phyloP scores from a whole-genome alignment of 2,888 invertebrate genomes.

The Meiosimyza platycephala region DNA sequence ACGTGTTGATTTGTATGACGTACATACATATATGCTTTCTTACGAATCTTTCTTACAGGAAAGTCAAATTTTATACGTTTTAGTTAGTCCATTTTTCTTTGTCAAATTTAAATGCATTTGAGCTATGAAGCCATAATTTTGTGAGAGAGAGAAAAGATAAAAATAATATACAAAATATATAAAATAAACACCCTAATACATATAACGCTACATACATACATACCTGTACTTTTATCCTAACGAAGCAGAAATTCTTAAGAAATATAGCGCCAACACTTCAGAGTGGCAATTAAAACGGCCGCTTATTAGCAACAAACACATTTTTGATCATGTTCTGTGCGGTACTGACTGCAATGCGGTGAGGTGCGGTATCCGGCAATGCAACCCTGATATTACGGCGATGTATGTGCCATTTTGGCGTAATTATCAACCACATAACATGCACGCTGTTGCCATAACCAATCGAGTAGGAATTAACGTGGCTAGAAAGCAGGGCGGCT shows the following conservation, averaged over 20 bases:
- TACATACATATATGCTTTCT: too few species aligned
- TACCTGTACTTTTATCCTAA: too few species aligned
- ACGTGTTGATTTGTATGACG: too few species aligned
- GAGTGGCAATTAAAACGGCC: slow-evolving; percentile 19
- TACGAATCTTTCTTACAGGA: too few species aligned
- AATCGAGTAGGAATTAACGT: slow-evolving; percentile 13
- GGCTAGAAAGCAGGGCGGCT: neutral
- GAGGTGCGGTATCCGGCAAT: neutral
- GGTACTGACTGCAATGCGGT: neutral
- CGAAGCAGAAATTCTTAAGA: neutral
- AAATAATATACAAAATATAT: too few species aligned
- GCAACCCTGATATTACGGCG: slow-evolving; percentile 25
- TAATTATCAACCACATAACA: slow-evolving; percentile 37
- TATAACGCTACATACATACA: too few species aligned
- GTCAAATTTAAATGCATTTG: too few species aligned
- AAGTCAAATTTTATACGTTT: too few species aligned
- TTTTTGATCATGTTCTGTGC: slow-evolving; percentile 14
- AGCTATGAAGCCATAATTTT: too few species aligned
- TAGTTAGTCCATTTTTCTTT: too few species aligned
- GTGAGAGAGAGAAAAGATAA: too few species aligned
- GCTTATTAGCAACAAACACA: slow-evolving; percentile 22
- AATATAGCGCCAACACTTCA: slow-evolving; percentile 16
- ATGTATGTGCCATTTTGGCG: slow-evolving; percentile 33
- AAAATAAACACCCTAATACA: too few species aligned
- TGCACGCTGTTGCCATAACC: slow-evolving; percentile 12